phyloP scores from a whole-genome alignment of 2,888 invertebrate species.

The Thymelicus lineola region DNA sequence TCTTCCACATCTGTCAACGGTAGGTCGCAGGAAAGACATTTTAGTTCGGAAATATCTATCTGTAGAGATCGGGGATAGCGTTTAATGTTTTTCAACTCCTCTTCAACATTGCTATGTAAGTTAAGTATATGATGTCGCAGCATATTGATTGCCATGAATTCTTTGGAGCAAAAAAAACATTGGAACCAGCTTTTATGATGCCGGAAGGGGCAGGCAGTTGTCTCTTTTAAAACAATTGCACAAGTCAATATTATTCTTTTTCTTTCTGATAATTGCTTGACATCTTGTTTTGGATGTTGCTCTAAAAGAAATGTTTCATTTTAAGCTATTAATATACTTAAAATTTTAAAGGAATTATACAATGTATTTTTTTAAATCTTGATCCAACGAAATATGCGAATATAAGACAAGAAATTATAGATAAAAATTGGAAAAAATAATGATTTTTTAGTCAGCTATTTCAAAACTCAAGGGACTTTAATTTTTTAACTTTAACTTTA shows the following conservation, averaged over 20 bases:
- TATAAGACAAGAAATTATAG: no score
- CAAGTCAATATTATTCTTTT: conserved; percentile 67
- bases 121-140: conserved; percentile 59
- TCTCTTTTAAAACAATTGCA: conserved; percentile 60
- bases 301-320: conserved; percentile 52
- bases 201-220: conserved; percentile 74
- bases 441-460: no score
- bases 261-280: conserved; percentile 67
- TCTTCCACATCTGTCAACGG: conserved; percentile 60
- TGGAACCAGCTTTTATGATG: conserved; percentile 78
- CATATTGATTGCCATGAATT: conserved; percentile 67
- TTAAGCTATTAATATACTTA: no score
- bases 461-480: no score
- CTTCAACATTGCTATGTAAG: conserved; percentile 57
- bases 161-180: conserved; percentile 71
- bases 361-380: no score
- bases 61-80: conserved; percentile 72
- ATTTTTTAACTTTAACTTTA: no score
- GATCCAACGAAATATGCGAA: no score
- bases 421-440: no score
- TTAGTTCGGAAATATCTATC: conserved; percentile 71
- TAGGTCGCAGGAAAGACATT: conserved; percentile 65
- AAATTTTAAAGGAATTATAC: no score
- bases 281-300: conserved; percentile 39
- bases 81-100: conserved; percentile 67